Conservation (phyloP, 2,113 vertebrate genomes). For the Notechis scutatus region DNA sequence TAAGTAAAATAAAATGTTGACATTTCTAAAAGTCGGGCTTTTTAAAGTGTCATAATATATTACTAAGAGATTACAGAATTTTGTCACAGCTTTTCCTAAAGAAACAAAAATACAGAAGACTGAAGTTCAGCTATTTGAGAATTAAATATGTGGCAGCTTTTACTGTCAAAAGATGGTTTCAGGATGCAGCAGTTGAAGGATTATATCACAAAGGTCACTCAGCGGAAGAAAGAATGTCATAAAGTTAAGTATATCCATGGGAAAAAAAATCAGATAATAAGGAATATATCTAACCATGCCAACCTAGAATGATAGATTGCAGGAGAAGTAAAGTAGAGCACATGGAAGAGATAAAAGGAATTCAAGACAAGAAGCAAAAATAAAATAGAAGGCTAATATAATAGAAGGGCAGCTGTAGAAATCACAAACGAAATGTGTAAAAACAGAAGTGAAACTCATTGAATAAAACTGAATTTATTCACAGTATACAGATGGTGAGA, state of each 20-base stretch:
- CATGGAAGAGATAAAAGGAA: slow-evolving; percentile 61
- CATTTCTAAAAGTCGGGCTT: slow-evolving; percentile 27
- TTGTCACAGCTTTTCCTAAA: slow-evolving; percentile 18
- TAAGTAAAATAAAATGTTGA: slow-evolving; percentile 46
- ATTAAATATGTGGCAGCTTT: slow-evolving; percentile 62
- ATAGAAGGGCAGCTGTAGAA: slow-evolving; percentile 64
- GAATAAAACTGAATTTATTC: slow-evolving; percentile 75
- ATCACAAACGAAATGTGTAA: slow-evolving; percentile 62
- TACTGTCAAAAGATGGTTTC: slow-evolving; percentile 63
- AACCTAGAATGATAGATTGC: slow-evolving; percentile 65
- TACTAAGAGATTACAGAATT: slow-evolving; percentile 22
- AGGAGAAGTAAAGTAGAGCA: slow-evolving; percentile 49
- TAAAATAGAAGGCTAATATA: slow-evolving; percentile 62
- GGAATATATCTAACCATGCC: slow-evolving; percentile 56
- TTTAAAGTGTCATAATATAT: slow-evolving; percentile 18
- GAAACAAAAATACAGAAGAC: slow-evolving; percentile 7
- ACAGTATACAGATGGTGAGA: slow-evolving; percentile 67
- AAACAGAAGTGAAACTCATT: slow-evolving; percentile 70
- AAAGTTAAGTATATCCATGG: slow-evolving; percentile 69
- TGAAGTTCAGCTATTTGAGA: slow-evolving; percentile 45
- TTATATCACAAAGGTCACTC: slow-evolving; percentile 78
- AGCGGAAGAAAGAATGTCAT: slow-evolving; percentile 70
- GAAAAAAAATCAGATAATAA: slow-evolving; percentile 71
- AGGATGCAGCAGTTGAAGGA: slow-evolving; percentile 56
- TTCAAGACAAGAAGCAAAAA: slow-evolving; percentile 58